Evolutionary conservation across 2,113 vertebrate genomes (phyloP), one percentile per base, ranked within the genome.

Genomic region (Alexandromys fortis): DNA sequence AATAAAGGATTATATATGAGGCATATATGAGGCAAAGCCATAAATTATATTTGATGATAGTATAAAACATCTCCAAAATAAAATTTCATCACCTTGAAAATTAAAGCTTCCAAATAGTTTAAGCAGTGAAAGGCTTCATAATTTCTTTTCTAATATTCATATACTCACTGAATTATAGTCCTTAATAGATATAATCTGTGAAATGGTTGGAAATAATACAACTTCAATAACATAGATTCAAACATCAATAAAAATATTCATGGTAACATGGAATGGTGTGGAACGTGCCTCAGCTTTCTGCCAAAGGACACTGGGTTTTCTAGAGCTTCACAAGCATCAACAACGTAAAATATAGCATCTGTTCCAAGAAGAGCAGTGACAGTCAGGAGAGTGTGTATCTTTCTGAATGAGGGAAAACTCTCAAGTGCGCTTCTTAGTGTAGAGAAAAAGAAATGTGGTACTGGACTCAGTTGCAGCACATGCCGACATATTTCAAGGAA

Each of bases 341-440:
- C 90, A 97, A 97, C 96, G 98, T 96, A 94, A 98, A 98, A 82
- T 95, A 97, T 58, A 96, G 38, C 68, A 95, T 97, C 96, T 96
- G n/a, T 90, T 97, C 92, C 68, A 97, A 97, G 89, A 97, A 98
- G 17, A 86, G 21, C 94, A 49, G 73, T 97, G 96, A 97, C 96
- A 97, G 61, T 7, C 96, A 97, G 93, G 97, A 96, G 94, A 98
- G 97, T 97, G 87, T 70, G 7, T 96, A 38, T 87, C 76, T 97
- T 78, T 97, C 90, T 95, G 96, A 92, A 96, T 89, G 94, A 86
- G 49, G 91, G 52, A 96, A 89, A 95, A 58, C 75, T 95, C 5
- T 0, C 90, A 81, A 94, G 21, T 93, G 45, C 95, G 0, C 58
- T 58, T 97, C 77, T 97, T 92, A 97, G 90, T 92, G 93, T 81